Base-by-base conservation (phyloP, 2,797 vertebrate genomes). In the Masticophis lateralis region DNA sequence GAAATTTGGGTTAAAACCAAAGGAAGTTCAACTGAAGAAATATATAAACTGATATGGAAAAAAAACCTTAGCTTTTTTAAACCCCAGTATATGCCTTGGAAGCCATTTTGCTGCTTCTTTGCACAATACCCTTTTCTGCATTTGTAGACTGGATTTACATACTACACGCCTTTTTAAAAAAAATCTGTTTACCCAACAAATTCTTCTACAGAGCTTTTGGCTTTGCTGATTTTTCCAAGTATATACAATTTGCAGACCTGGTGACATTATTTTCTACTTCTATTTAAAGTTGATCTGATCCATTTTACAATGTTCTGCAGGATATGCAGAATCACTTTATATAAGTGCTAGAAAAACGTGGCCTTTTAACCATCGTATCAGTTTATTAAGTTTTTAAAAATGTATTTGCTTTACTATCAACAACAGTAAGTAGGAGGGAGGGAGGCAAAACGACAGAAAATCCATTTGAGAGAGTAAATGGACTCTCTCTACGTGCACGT, bases 331-430 rank as follows among this genome's bases (percentile, higher is more conserved):
- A 93, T 95, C 83, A 10, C 91, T 95, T 94, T 74, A 93, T 94
- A 53, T 47, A 96, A 96, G 60, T 61, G 16, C 92, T 89, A 95
- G 88, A 59, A 92, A 94, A 95, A 94, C 63, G 74, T 0, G 0
- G 95, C 95, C 90, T 11, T 97, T 97, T 95, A 95, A 94, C 92
- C 95, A 61, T 90, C 79, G 20, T 88, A 91, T 97, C 93, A 92
- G 88, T 95, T 96, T 95, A 97, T 96, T 96, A 96, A 92, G 92
- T 83, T 96, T 97, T 95, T 95, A 93, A 96, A 97, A 95, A 96
- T 96, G 93, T 93, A 93, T 96, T 96, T 94, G 91, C 91, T 79
- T 0, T 94, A 93, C 90, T 93, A 94, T 95, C 60, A 95, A 92
- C 91, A 95, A 87, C 93, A 92, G 94, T 89, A 94, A 94, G 88